Percentiles rank a stretch among this genome's conserved stretches.
phyloP scores from a whole-genome alignment of 2,113 vertebrate genomes.

The Bothrops jararaca region DNA sequence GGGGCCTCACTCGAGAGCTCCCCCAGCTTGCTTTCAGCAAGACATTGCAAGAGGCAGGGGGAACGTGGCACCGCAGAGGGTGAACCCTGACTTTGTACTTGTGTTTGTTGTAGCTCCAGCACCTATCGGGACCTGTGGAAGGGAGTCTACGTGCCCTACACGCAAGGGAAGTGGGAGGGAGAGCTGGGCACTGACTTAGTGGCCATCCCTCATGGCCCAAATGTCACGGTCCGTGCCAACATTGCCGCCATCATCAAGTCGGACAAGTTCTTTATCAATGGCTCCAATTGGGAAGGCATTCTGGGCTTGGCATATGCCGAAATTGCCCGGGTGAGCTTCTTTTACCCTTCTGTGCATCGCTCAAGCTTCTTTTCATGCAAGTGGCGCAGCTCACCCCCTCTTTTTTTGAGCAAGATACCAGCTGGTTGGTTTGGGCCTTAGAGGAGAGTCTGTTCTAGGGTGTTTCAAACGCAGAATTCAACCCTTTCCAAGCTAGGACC shows the following conservation, averaged over 20 bases:
- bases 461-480: neutral
- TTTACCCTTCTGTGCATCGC: neutral
- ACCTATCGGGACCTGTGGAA: conserved; percentile 88
- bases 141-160: conserved; percentile 95
- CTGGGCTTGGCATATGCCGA: conserved; percentile 93
- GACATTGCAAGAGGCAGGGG: neutral
- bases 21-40: neutral
- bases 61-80: neutral
- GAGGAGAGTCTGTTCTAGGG: neutral
- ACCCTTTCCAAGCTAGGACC: neutral
- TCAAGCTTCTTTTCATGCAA: neutral
- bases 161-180: conserved; percentile 98
- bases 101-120: conserved; percentile 75
- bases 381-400: neutral
- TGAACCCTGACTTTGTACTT: neutral
- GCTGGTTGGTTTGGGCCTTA: neutral
- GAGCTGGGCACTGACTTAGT: conserved; percentile 94
- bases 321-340: conserved; percentile 86
- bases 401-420: neutral
- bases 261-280: conserved; percentile 98
- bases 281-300: conserved; percentile 99
- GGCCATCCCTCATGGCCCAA: conserved; percentile 91
- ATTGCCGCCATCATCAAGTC: conserved; percentile 96
- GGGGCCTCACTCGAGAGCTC: neutral
- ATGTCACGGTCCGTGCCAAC: conserved; percentile 90